Base-by-base conservation (phyloP, 2,888 invertebrate species). In the Leucophenga montana region DNA sequence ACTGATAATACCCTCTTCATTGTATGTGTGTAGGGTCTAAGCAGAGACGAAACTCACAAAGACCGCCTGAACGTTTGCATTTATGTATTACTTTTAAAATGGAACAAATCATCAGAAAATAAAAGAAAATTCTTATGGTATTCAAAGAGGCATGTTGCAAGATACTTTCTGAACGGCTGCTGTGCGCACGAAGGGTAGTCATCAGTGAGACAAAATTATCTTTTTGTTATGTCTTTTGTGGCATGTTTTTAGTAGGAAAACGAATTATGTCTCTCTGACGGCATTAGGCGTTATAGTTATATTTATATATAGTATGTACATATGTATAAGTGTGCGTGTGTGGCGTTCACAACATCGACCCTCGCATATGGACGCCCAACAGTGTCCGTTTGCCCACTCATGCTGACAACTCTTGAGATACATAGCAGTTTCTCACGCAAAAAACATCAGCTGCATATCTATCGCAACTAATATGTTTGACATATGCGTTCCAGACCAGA, bases 201-300 rank as follows among this genome's bases (percentile, higher is more conserved):
- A 54, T 18, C 18, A 54, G 57, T 31, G 57, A 22, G 27, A n/a
- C 27, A 57, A 57, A 67, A 67, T 67, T 67, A 67, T 44, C 48
- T 64, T 67, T 39, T 22, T 18, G 33, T 31, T 54, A 33, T 27
- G 71, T 72, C 76, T 76, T 77, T 73, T 78, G 75, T 78, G 78
- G 78, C 78, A 75, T 77, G 78, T 77, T 72, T 70, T 67, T 77
- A 77, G 75, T 78, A 77, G 73, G 57, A 77, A 78, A 76, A 77
- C 22, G 27, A n/a, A 74, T 66, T 66, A 69, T 61, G 59, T 69
- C 54, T 67, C 57, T 9, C 39, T 66, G 66, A 33, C 18, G 74
- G 66, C 68, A 67, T 33, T 62, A 5, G 66, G 65, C 54, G 50
- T 31, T 5, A 66, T 20, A 27, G 3, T 3, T 68, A 68, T 66